Base-by-base conservation (phyloP, 2,888 invertebrate genomes). In the Coremacera marginata region DNA sequence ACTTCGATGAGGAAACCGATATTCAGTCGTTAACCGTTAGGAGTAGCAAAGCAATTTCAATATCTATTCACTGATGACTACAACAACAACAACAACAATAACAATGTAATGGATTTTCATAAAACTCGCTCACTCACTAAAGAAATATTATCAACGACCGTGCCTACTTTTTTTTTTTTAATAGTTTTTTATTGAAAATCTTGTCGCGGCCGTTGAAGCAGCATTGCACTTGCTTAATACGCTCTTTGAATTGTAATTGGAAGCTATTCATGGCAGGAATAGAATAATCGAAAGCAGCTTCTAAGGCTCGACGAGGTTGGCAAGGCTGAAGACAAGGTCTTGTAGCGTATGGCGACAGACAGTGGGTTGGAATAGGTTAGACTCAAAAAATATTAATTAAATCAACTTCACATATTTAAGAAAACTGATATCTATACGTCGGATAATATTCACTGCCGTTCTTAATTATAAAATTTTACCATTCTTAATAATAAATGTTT, bases 311-410 rank as follows among this genome's bases (percentile, higher is more conserved):
- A 62, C 25, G 16, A 16, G 25, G 14, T 31, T 65, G 34, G 37
- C 67, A 67, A 67, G 67, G 67, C 67, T 67, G 67, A 37, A 22
- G 44, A 22, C 67, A 67, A 67, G 67, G 67, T 67, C 65, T 37
- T 19, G 65, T 7, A n/a, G 25, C 16, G 3, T 11, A 25, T 27
- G 27, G 62, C 22, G 22, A 16, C 11, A 14, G 11, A 44, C 55
- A 19, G 55, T 55, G 55, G 55, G 9, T 55, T 22, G 1, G 55
- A 55, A 19, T 1, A 22, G 55, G 5, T 19, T 19, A 11, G 19
- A 3, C 19, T 19, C 14, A 3, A 22, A 5, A 8, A 55, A 4
- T 16, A 19, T 5, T 5, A 19, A 5, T 5, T 31, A 31, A 4
- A 31, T 31, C 31, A 31, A 31, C 5, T 31, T 3, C 31, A 31